Evolutionary conservation across 2,113 vertebrate species (phyloP).

Genomic region (Pelecanoides urinatrix): DNA sequence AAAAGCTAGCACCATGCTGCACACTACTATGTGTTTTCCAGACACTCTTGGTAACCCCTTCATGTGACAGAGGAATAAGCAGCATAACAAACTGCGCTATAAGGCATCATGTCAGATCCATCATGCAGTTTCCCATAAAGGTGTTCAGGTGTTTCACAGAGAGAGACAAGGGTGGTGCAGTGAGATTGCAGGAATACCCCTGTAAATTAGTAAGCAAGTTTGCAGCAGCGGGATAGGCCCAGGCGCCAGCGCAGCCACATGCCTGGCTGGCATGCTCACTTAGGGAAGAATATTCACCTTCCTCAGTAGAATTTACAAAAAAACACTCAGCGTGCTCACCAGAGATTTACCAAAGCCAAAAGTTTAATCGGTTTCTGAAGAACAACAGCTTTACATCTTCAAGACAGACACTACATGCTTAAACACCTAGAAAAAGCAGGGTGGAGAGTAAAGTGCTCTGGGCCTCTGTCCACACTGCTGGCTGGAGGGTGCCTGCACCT

Average conservation of each 20-base stretch:
- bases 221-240: background rate
- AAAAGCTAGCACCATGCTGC: background rate
- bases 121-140: background rate
- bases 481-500: background rate
- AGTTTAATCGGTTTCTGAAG: background rate
- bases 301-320: background rate
- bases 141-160: background rate
- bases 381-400: background rate
- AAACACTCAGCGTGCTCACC: background rate
- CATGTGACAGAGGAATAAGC: background rate
- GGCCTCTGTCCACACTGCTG: background rate
- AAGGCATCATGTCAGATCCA: background rate
- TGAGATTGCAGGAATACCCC: background rate
- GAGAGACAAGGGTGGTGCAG: background rate
- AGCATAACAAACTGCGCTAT: background rate
- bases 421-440: background rate
- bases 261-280: background rate
- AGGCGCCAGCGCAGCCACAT: rapidly evolving
- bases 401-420: background rate
- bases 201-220: background rate
- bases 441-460: background rate
- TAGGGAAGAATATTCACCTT: background rate
- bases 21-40: background rate
- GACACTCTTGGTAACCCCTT: background rate
- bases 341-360: background rate